Base-by-base conservation (phyloP, 1,140 invertebrate genomes). In the Fopius arisanus region DNA sequence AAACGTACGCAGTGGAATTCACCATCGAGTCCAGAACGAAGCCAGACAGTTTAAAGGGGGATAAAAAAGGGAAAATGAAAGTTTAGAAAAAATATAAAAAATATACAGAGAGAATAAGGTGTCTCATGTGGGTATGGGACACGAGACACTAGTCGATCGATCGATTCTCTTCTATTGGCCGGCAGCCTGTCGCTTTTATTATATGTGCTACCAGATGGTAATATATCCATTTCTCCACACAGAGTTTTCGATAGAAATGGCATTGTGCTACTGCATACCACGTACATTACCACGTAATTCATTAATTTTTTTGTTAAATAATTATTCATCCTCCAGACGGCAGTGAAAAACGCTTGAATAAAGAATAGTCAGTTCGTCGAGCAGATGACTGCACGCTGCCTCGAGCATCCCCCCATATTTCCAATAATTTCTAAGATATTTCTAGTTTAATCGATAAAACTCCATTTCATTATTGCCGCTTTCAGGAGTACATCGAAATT, bases 171-270 rank as follows among this genome's bases (percentile, higher is more conserved):
- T 28, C 37, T 66, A 40, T 37, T 23, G 62, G 31, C 43, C 43
- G 12, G 23, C 69, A 19, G 62, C 65, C 16, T 72, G 70, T 72
- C 62, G 70, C 54, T 59, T 59, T 59, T 72, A 72, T 72, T 72
- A 72, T 72, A 51, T 72, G 63, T 72, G 62, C 70, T 62, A 72
- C 63, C 23, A 51, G 14, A 71, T 71, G 69, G 69, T 43, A 43
- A 29, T 69, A 69, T 72, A 72, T 65, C 70, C 37, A 67, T 51
- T 66, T 26, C 23, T 59, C 70, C 33, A 48, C 33, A 23, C 16
- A 31, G n/a, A 19, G 26, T 63, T 37, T 59, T 63, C 14, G 21
- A 71, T 54, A 71, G 21, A 28, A 63, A 51, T 62, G 59, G 23
- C 63, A 71, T 71, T 63, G 54, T 63, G 69, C 16, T 63, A 26